Percentiles rank a stretch among this genome's conserved stretches.
Evolutionary conservation across 2,797 vertebrate species (phyloP).

Genomic region (Falco biarmicus): DNA sequence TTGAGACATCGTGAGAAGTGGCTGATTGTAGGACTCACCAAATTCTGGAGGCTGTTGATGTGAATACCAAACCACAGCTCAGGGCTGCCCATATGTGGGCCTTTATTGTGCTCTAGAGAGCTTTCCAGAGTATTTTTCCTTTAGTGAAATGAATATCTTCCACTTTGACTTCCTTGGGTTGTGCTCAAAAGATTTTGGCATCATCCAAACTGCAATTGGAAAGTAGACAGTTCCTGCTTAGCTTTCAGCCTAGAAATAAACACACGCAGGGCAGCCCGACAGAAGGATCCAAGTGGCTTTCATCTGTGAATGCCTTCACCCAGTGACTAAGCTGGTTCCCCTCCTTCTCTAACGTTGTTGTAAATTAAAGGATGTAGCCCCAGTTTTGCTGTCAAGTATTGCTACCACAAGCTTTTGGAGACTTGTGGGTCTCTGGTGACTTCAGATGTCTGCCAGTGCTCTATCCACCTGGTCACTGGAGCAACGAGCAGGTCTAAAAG

Average conservation of each 20-base stretch:
- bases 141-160: not conserved
- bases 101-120: not conserved
- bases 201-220: not conserved
- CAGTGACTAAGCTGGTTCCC: not conserved
- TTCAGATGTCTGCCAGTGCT: not conserved
- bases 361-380: not conserved
- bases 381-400: not conserved
- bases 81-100: rapidly evolving
- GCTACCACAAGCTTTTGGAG: not conserved
- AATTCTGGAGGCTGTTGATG: not conserved
- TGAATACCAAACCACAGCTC: not conserved
- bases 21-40: not conserved
- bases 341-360: rapidly evolving
- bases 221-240: not conserved
- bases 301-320: not conserved
- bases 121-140: not conserved
- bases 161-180: not conserved
- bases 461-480: not conserved
- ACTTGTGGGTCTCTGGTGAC: not conserved
- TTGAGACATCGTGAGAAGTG: not conserved
- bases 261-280: not conserved
- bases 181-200: conserved; percentile 1
- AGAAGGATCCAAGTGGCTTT: not conserved
- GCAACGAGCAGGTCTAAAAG: not conserved
- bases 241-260: conserved; percentile 16